Evolutionary conservation across 2,113 vertebrate genomes (phyloP).

Genomic region (Dasyurus viverrinus): DNA sequence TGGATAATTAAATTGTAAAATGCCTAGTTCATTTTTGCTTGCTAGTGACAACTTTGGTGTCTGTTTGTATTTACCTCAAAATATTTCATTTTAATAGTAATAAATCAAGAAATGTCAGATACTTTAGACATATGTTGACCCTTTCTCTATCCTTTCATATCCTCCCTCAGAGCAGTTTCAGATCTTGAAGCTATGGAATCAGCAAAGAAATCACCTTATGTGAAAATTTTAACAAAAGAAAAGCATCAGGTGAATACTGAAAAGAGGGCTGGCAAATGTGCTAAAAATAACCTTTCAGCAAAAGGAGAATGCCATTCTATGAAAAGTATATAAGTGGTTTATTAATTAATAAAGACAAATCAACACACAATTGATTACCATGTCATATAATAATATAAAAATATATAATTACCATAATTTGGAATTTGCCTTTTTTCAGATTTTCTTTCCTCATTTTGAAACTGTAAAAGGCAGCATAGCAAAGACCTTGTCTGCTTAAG

Average conservation of each 20-base stretch:
- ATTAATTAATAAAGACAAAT: conserved; percentile 70
- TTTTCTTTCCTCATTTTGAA: conserved; percentile 48
- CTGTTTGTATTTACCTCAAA: not conserved
- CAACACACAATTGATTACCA: conserved; percentile 65
- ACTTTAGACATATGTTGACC: not conserved
- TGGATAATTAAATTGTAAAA: not conserved
- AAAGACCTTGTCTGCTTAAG: not conserved
- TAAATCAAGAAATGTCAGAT: not conserved
- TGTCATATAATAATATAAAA: conserved; percentile 24
- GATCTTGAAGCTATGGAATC: conserved; percentile 8
- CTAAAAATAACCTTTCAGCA: conserved; percentile 38
- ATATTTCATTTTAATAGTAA: not conserved
- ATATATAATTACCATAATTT: not conserved
- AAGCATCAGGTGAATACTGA: conserved; percentile 59
- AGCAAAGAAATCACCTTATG: conserved; percentile 62
- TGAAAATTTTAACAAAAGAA: conserved; percentile 58
- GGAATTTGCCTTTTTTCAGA: conserved; percentile 58
- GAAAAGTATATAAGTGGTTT: conserved; percentile 68
- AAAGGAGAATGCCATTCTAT: conserved; percentile 53
- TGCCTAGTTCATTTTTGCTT: not conserved
- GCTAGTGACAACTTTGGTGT: not conserved
- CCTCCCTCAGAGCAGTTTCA: conserved; percentile 11
- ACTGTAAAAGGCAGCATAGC: not conserved
- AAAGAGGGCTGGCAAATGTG: conserved; percentile 6
- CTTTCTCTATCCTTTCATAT: not conserved